Base-by-base conservation (phyloP, 2,888 invertebrate species). In the Mylabris sibirica region DNA sequence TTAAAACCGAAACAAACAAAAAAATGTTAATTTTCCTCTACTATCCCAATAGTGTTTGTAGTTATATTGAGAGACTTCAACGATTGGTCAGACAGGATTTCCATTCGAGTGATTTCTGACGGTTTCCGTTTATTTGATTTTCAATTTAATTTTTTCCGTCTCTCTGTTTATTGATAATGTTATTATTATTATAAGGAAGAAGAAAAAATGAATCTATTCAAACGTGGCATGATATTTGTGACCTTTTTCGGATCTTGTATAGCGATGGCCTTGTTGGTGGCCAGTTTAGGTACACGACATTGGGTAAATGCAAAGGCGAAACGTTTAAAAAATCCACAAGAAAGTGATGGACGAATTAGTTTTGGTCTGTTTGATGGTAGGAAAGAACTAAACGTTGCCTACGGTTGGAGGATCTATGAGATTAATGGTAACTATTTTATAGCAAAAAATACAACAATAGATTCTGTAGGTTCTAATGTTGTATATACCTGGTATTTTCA, bases 281-380 rank as follows among this genome's bases (percentile, higher is more conserved):
- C 93, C 49, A 92, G 94, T n/a, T 85, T 95, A 73, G 93, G 93
- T 1, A 95, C 95, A 4, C 92, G 93, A 75, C 91, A 92, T 79
- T 96, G 95, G 95, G 89, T 93, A 49, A 91, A 91, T 73, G 93
- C 95, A 1, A 87, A 88, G 62, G 94, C 94, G 3, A 87, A 89
- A 75, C 84, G 92, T 75, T 88, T 89, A 0, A 88, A 90, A 8
- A 92, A 90, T 78, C 89, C 90, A 0, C 84, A 88, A 62, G 89
- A 90, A 68, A 92, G 92, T 59, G 91, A 91, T 64, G 96, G 95
- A 0, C 87, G 89, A 74, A 90, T 96, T 69, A 90, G 92, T 81
- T 94, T 96, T 81, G 97, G 97, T 0, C 88, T 98, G 9, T 95
- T 97, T 80, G 91, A 92, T 78, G 97, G 97, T 0, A 91, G 90